phyloP scores from a whole-genome alignment of 2,888 invertebrate genomes.

The Agriopis marginaria region DNA sequence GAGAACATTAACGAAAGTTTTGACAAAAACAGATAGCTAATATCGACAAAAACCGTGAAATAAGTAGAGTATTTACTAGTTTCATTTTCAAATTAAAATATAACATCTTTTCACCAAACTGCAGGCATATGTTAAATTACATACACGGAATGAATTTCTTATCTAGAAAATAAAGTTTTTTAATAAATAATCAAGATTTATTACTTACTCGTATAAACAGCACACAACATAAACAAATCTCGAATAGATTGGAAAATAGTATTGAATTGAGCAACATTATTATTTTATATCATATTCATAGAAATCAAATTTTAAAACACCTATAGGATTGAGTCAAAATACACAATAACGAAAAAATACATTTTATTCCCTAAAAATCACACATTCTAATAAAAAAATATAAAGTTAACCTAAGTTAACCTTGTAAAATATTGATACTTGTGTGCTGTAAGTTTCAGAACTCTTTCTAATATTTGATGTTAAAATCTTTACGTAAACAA shows the following conservation, averaged over 20 bases:
- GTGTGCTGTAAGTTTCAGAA: not conserved
- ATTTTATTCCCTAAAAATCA: not conserved
- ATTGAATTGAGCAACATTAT: not conserved
- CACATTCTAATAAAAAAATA: not conserved
- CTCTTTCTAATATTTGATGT: not conserved
- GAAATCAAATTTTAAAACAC: not conserved
- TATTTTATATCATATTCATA: not conserved
- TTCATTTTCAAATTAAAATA: constrained; percentile 4
- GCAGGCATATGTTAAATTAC: not conserved
- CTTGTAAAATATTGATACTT: not conserved
- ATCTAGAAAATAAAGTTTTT: not conserved
- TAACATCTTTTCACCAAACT: not conserved
- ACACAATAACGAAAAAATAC: not conserved
- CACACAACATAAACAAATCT: not conserved
- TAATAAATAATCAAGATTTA: not conserved
- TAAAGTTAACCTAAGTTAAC: not conserved
- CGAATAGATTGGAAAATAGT: not conserved
- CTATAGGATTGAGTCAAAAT: not conserved
- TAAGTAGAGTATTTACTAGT: constrained; percentile 8
- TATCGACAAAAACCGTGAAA: not conserved
- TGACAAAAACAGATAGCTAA: not conserved
- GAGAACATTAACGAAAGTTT: too few relatives aligned
- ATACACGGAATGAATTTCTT: not conserved
- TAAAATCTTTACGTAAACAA: not conserved
- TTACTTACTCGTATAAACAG: not conserved